These are phyloP conservation scores for Seriola rivoliana DNA, from an alignment of 2,113 vertebrate species.

Conservation along the genomic window DNA sequence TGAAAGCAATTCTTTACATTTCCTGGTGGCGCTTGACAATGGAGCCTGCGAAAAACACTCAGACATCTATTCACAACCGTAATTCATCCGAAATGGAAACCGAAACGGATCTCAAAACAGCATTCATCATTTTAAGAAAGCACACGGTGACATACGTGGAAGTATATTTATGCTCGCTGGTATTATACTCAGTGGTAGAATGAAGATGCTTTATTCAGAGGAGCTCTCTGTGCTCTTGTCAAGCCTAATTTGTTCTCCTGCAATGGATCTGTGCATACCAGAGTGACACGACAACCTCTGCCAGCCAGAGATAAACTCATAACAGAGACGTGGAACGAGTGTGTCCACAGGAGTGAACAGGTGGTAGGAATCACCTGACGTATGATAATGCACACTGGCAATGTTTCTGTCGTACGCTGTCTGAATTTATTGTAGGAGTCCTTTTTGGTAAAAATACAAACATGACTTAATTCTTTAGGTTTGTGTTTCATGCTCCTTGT, in stretches of 20 bases:
- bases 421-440: background rate
- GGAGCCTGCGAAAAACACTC: background rate
- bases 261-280: constrained; percentile 59
- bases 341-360: constrained; percentile 23
- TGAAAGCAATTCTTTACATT: constrained; percentile 10
- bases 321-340: constrained; percentile 47
- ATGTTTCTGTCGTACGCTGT: background rate
- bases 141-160: background rate
- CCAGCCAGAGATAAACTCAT: constrained; percentile 64
- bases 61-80: constrained; percentile 2
- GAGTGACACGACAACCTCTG: constrained; percentile 69
- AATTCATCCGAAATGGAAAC: constrained; percentile 36
- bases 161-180: constrained; percentile 42
- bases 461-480: background rate
- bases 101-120: constrained; percentile 31
- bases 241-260: constrained; percentile 70
- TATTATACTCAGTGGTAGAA: constrained; percentile 15
- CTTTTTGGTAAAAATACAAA: background rate
- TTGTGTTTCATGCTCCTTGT: background rate
- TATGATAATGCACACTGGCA: background rate
- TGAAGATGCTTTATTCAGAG: constrained; percentile 54
- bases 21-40: constrained; percentile 5
- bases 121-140: constrained; percentile 40
- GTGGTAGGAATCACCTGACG: constrained; percentile 38
- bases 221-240: constrained; percentile 58